Base-by-base conservation (phyloP, 2,888 invertebrate species). In the Eupsilia transversa region DNA sequence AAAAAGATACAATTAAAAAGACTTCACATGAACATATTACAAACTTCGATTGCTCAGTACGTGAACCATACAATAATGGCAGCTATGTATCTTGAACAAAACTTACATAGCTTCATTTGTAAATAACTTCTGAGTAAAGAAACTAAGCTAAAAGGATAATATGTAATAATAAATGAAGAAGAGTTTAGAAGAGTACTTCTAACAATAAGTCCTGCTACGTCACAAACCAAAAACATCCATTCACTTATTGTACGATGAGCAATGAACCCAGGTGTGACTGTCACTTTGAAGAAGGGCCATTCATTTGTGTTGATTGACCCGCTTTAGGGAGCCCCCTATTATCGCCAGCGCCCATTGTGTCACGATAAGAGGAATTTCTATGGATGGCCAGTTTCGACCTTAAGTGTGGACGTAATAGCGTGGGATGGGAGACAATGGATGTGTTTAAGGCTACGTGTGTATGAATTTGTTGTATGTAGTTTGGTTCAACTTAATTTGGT, bases 271-370 rank as follows among this genome's bases (percentile, higher is more conserved):
- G 72, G 72, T 72, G 83, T 57, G 49, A 63, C 54, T 66, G 61
- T 83, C 79, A 78, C 66, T 79, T 66, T 79, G 72, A 79, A 83
- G 66, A 63, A 66, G 79, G 61, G 35, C 52, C 33, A 35, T 71
- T 79, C 72, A 43, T 72, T 79, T 78, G 59, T 79, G 83, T 83
- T 78, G 79, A 80, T 83, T 80, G 83, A 83, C 79, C 79, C 79
- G 72, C 57, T 80, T 80, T 68, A 80, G 35, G 67, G 59, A 46
- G 41, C 49, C 52, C 61, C 49, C 59, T 56, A 68, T 79, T 80
- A 84, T 73, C 38, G 56, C 59, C 35, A 17, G 27, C 5, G 35
- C n/a, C 67, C 27, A 68, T 80, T 80, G 80, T 80, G 73, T 49
- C 30, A 54, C 57, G 63, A 64, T 54, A 79, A 65, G 49, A 72